Evolutionary conservation across 2,113 vertebrate species (phyloP), one percentile per base, ranked within the genome.

Genomic region (Eulemur macaco): DNA sequence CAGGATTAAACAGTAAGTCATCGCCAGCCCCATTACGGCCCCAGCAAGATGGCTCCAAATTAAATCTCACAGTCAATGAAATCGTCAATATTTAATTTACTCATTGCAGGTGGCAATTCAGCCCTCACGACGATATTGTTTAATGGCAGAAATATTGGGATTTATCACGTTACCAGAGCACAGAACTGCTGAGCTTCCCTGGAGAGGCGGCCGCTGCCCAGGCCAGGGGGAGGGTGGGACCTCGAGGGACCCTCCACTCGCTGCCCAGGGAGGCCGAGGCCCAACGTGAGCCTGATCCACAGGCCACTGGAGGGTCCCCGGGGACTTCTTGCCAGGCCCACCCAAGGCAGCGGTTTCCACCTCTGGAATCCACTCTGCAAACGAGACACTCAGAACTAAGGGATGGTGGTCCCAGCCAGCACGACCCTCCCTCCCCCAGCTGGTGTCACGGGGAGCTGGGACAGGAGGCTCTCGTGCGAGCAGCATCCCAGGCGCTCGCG

Each of bases 81-180:
- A 98, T 74, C 98, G 98, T 99, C 99, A 98, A 99, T 99, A 99
- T 99, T 99, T 99, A 99, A 99, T 99, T 99, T 99, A 98, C 98
- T 98, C 98, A 93, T 98, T 98, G 99, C 98, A 98, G 98, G 99
- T 98, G 98, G 99, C n/a, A 64, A 98, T 98, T 98, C 88, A 98
- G 97, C 97, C 94, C 89, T 91, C 45, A 89, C 85, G 96, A 98
- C 0, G 0, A 52, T 96, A 94, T 34, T 86, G 92, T 97, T 97
- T 93, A 97, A 97, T 69, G 97, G 96, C 95, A 95, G 95, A 97
- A 97, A 96, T 96, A 96, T 37, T 9, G 39, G 97, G 97, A 90
- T 97, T 98, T 97, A 96, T 97, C 94, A 88, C 91, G 83, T 96
- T 88, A 94, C 47, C 58, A 93, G 88, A 47, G 85, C 73, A 93